These are phyloP conservation scores for Strix aluco DNA, from an alignment of 2,113 vertebrate genomes.

Conservation along the genomic window DNA sequence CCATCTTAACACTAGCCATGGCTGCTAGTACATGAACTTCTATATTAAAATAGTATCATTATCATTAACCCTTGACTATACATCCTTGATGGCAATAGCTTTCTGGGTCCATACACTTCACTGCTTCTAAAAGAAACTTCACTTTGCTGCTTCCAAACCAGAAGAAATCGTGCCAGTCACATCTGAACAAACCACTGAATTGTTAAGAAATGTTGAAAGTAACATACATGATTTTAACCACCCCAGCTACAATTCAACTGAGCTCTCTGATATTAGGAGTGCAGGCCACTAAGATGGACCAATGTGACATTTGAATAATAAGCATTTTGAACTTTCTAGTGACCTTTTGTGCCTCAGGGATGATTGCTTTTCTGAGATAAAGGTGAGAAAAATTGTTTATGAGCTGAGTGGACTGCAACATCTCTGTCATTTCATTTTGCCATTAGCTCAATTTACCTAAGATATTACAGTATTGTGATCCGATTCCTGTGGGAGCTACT, in stretches of 20 bases:
- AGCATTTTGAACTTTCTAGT: background rate
- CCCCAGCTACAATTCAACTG: background rate
- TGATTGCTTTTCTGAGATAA: background rate
- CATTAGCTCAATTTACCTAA: background rate
- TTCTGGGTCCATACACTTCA: background rate
- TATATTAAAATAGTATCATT: background rate
- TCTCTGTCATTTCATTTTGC: background rate
- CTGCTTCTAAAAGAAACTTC: background rate
- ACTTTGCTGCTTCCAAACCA: background rate
- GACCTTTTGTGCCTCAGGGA: background rate
- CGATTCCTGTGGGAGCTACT: background rate
- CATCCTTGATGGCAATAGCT: background rate
- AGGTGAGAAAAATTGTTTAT: background rate
- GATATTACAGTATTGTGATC: background rate
- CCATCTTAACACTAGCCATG: background rate
- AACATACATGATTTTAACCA: background rate
- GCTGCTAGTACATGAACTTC: background rate
- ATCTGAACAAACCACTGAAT: background rate
- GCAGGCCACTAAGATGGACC: background rate
- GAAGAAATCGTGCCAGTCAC: background rate
- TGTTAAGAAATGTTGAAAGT: background rate
- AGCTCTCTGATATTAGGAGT: background rate
- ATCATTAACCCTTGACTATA: background rate
- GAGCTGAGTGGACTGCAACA: background rate
- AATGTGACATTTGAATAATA: background rate